phyloP scores from a whole-genome alignment of 2,113 vertebrate genomes.

The Manacus vitellinus region DNA sequence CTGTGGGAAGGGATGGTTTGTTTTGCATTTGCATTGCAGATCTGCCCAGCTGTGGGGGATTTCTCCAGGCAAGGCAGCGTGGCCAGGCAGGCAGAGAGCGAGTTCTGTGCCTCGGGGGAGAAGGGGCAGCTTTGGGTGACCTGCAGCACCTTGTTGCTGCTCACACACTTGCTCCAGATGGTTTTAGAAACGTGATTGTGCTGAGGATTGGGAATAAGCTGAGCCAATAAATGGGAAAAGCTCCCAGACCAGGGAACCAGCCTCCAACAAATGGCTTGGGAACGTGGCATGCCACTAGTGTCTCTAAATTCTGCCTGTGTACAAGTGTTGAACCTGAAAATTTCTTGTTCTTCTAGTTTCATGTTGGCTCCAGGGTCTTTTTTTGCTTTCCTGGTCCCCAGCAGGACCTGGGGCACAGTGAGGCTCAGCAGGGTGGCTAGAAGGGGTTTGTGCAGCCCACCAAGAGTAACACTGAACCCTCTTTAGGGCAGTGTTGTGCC shows the following conservation, averaged over 20 bases:
- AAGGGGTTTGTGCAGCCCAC: background rate
- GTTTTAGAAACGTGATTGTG: background rate
- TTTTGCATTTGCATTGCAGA: conserved; percentile 28
- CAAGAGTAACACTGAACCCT: background rate
- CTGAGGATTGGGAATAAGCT: background rate
- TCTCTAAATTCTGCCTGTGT: background rate
- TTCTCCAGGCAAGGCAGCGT: background rate
- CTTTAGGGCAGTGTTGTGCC: fast-evolving
- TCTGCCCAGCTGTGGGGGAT: conserved; percentile 21
- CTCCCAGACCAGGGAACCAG: background rate
- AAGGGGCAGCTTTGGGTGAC: background rate
- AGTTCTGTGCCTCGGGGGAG: background rate
- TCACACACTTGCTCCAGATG: background rate
- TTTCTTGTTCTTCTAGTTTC: background rate
- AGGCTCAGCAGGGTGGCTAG: fast-evolving
- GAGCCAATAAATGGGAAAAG: background rate
- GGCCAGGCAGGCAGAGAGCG: background rate
- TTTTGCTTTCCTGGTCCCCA: background rate
- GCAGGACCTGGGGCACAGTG: background rate
- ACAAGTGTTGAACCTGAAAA: background rate
- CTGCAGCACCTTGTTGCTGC: background rate
- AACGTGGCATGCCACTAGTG: fast-evolving
- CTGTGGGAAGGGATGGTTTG: background rate
- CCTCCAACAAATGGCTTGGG: background rate
- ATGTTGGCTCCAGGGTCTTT: fast-evolving